These are phyloP conservation scores for Cydia pomonella DNA, from an alignment of 1,140 invertebrate genomes.

Conservation along the genomic window DNA sequence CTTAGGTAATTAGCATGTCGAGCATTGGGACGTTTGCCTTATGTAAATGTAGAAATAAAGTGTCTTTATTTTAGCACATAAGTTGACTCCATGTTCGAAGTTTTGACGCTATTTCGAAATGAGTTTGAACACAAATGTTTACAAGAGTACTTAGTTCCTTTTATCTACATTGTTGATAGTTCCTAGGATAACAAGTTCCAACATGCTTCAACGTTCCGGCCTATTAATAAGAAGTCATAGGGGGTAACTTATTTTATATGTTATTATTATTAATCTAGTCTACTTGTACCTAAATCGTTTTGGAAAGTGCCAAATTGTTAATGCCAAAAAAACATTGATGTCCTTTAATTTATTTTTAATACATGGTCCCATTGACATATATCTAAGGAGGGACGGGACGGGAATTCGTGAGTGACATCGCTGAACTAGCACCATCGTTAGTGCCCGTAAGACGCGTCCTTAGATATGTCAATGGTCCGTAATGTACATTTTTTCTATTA, in stretches of 20 bases:
- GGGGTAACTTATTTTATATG: not conserved
- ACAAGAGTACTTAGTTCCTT: not conserved
- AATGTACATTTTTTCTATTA: too few relatives aligned
- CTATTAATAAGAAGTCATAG: not conserved
- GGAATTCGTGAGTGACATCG: too few relatives aligned
- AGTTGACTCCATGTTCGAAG: not conserved
- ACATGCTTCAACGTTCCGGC: not conserved
- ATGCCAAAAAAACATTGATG: not conserved
- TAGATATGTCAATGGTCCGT: too few relatives aligned
- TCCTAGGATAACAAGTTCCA: not conserved
- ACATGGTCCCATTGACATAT: too few relatives aligned
- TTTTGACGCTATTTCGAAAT: not conserved
- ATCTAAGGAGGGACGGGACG: too few relatives aligned
- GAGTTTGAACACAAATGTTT: too few relatives aligned
- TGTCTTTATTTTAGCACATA: not conserved
- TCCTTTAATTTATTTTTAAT: too few relatives aligned
- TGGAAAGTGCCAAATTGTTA: not conserved
- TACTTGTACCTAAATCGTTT: not conserved
- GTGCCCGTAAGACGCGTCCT: too few relatives aligned
- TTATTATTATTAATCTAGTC: constrained; percentile 3
- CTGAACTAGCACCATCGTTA: too few relatives aligned
- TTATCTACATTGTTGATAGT: not conserved
- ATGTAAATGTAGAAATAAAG: constrained; percentile 34
- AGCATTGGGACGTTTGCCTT: too few relatives aligned
- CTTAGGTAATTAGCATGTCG: too few relatives aligned